Base-by-base conservation (phyloP, 2,888 invertebrate species). In the Pocota personata region DNA sequence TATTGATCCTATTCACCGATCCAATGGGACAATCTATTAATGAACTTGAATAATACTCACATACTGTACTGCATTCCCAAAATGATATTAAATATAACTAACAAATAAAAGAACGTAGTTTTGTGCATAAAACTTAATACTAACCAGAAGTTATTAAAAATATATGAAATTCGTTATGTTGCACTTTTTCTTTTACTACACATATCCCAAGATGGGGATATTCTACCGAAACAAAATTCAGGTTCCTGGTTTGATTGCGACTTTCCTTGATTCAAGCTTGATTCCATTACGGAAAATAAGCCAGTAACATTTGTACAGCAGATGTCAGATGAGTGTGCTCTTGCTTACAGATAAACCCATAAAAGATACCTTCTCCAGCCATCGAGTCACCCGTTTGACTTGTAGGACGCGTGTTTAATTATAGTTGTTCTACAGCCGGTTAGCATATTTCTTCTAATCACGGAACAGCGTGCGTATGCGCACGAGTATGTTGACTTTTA, bases 391-490 rank as follows among this genome's bases (percentile, higher is more conserved):
- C 40, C 35, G 24, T 37, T 60, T 37, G 66, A 58, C 66, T 67
- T 76, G 76, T 64, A 57, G 57, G 66, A 76, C 66, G 78, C 79
- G 62, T 84, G 79, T 84, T 84, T 79, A 75, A 75, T 73, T 84
- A 55, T 73, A 69, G 79, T 84, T 84, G 83, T 84, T 84, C 79
- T 69, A 79, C 79, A 75, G 79, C 79, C 75, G 79, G 83, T 79
- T 84, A 79, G 83, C 69, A 79, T 69, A 69, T 75, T 79, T 79
- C 64, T 69, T 46, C 73, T 84, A 84, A 84, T 84, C 83, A 57
- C 40, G 78, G 62, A 78, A 46, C 50, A 58, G 30, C 57, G 48
- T 48, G 30, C 57, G 48, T 57, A 64, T 66, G 79, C 78, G 83
- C 79, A 60, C 72, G 55, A n/a, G n/a, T 73, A 55, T 57, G 82